phyloP scores from a whole-genome alignment of 2,888 invertebrate species.

The Ptychoptera albimana region DNA sequence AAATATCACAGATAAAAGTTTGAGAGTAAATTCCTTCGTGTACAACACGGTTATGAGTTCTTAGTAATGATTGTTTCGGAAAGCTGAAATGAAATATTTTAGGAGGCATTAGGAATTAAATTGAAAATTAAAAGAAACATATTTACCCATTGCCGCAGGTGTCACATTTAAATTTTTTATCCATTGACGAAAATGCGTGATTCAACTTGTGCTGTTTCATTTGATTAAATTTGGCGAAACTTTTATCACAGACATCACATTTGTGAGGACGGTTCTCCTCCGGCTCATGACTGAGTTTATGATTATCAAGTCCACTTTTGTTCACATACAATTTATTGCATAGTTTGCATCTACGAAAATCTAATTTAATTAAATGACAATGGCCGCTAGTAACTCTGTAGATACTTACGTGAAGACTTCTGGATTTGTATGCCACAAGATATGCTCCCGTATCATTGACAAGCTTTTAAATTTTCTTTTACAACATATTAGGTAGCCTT shows the following conservation, averaged over 20 bases:
- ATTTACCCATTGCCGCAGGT: constrained; percentile 17
- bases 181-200: constrained; percentile 20
- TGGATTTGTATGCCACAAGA: not conserved
- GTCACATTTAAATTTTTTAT: constrained; percentile 18
- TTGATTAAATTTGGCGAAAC: constrained; percentile 24
- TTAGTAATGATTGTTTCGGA: constrained; percentile 20
- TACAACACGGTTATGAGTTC: constrained; percentile 21
- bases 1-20: constrained; percentile 25
- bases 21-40: constrained; percentile 23
- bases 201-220: constrained; percentile 24
- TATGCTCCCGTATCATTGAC: not conserved
- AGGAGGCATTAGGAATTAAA: constrained; percentile 1
- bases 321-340: constrained; percentile 26
- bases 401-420: too few species aligned
- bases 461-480: not conserved
- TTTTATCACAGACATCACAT: constrained; percentile 25
- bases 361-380: too few species aligned
- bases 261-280: constrained; percentile 22
- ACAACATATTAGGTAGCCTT: too few species aligned
- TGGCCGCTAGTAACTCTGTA: too few species aligned
- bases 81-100: too few species aligned
- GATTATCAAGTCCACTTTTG: constrained; percentile 25
- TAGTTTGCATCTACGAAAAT: constrained; percentile 19
- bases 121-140: too few species aligned
- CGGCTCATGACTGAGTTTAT: constrained; percentile 23